Percentiles rank a stretch among this genome's conserved stretches.
phyloP scores from a whole-genome alignment of 1,140 invertebrate species.

The Stenopsyche tienmushanensis region DNA sequence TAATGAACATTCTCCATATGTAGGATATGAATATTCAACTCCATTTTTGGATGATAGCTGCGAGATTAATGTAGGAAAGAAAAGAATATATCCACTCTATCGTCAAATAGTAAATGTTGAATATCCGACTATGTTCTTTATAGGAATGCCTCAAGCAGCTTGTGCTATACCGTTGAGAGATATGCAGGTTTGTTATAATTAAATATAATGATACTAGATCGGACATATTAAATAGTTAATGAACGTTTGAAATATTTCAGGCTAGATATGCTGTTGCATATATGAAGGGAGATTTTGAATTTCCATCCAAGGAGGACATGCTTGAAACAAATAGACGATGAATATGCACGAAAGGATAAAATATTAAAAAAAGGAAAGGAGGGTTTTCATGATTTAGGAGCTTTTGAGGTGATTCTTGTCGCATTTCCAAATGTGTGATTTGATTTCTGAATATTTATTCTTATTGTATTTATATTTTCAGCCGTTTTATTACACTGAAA shows the following conservation, averaged over 20 bases:
- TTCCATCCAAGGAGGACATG: slow-evolving; percentile 36
- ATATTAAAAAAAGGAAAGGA: neutral
- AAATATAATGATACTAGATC: neutral
- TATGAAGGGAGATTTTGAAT: slow-evolving; percentile 23
- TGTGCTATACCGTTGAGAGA: slow-evolving; percentile 34
- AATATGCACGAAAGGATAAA: slow-evolving; percentile 25
- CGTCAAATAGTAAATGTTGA: slow-evolving; percentile 73
- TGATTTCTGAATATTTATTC: neutral
- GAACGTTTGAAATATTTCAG: slow-evolving; percentile 13
- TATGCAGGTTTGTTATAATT: slow-evolving; percentile 35
- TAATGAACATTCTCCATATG: too few relatives aligned
- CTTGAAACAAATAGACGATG: slow-evolving; percentile 7
- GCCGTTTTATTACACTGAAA: slow-evolving; percentile 49
- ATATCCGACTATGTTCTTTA: slow-evolving; percentile 69
- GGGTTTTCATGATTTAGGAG: slow-evolving; percentile 7
- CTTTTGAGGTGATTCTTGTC: slow-evolving; percentile 14
- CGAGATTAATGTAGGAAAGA: slow-evolving; percentile 60
- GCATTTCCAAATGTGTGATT: neutral
- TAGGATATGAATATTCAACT: slow-evolving; percentile 68
- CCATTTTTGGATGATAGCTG: slow-evolving; percentile 66
- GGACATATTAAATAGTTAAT: too few relatives aligned
- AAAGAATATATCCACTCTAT: slow-evolving; percentile 70
- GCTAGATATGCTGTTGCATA: slow-evolving; percentile 23
- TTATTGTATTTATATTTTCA: slow-evolving; percentile 38
- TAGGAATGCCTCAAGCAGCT: slow-evolving; percentile 62